Conservation (phyloP, 2,888 invertebrate genomes). For the Cotesia congregata region DNA sequence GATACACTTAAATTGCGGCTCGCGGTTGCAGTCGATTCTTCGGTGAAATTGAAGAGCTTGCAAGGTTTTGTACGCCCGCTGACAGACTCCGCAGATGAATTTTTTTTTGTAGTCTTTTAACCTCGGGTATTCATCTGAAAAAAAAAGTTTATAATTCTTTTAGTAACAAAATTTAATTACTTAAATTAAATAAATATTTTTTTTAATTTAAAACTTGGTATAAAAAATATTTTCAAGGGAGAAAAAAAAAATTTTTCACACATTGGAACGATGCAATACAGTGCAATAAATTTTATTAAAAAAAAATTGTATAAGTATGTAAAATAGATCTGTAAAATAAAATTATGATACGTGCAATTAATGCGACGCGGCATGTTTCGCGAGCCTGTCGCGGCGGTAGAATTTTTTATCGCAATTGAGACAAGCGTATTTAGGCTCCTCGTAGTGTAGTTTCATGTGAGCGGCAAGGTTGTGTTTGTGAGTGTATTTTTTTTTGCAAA, state of each 20-base stretch:
- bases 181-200: no score
- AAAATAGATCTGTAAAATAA: background rate
- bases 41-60: constrained; percentile 65
- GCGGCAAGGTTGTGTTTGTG: constrained; percentile 64
- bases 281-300: background rate
- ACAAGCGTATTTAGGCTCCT: constrained; percentile 62
- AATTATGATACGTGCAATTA: background rate
- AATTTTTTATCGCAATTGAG: constrained; percentile 60
- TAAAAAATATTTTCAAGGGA: no score
- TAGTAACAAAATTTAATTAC: background rate
- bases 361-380: constrained; percentile 58
- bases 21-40: constrained; percentile 68
- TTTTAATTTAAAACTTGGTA: no score
- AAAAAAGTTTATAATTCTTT: background rate
- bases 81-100: constrained; percentile 78
- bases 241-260: no score
- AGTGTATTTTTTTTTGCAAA: constrained; percentile 66
- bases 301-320: background rate
- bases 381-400: constrained; percentile 62
- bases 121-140: background rate
- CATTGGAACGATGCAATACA: no score
- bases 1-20: constrained; percentile 68
- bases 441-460: constrained; percentile 62
- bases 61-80: constrained; percentile 73
- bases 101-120: constrained; percentile 12